A percentile compares a stretch with the other conserved stretches of the same genome.
Conservation (phyloP, 1,140 invertebrate species). For the Trichonephila inaurata region DNA sequence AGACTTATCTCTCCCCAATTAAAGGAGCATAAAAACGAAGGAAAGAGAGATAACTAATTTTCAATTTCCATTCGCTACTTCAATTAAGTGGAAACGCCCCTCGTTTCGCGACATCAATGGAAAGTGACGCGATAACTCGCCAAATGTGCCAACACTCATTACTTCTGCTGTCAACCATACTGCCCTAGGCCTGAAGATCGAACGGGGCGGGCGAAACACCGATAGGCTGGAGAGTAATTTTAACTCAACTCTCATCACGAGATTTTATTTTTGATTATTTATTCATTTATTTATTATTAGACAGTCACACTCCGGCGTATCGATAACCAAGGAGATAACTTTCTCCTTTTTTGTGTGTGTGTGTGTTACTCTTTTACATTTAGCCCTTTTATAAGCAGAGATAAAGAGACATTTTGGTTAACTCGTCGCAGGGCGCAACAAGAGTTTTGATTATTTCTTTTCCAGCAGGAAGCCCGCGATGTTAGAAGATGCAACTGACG, state of each 20-base stretch:
- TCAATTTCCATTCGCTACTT: constrained; percentile 46
- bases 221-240: constrained; percentile 57
- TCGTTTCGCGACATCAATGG: constrained; percentile 4
- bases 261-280: constrained; percentile 35
- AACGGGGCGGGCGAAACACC: constrained; percentile 48
- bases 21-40: too few relatives aligned
- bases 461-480: constrained; percentile 16
- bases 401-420: constrained; percentile 56
- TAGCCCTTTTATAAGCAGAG: not conserved
- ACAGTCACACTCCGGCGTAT: constrained; percentile 18
- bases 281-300: constrained; percentile 25
- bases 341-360: not conserved
- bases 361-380: not conserved
- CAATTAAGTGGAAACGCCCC: constrained; percentile 39
- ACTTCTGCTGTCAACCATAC: constrained; percentile 47
- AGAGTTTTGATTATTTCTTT: constrained; percentile 14
- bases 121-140: constrained; percentile 54
- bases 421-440: not conserved
- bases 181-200: constrained; percentile 47
- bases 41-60: not conserved
- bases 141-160: constrained; percentile 60
- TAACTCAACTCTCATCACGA: not conserved
- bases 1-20: too few relatives aligned
- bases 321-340: constrained; percentile 19
- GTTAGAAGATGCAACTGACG: not conserved